Conservation (phyloP, 2,888 invertebrate species). For the Eubasilissa splendida region DNA sequence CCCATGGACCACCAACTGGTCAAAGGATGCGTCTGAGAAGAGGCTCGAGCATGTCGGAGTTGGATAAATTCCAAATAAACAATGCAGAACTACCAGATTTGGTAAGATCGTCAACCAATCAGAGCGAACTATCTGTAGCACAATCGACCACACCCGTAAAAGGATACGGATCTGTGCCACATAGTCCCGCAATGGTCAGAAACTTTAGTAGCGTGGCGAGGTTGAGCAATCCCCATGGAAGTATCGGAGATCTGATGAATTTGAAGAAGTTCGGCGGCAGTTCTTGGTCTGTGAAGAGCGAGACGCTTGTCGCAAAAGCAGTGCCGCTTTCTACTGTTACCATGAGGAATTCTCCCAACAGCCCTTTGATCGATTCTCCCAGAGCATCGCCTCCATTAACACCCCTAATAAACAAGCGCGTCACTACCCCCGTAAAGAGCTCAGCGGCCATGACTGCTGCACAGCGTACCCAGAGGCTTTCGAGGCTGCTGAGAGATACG, state of each 20-base stretch:
- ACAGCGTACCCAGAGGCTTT: slow-evolving; percentile 79
- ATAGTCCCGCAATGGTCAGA: slow-evolving; percentile 70
- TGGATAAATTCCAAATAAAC: slow-evolving; percentile 73
- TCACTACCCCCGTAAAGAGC: slow-evolving; percentile 51
- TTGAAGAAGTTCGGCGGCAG: slow-evolving; percentile 80
- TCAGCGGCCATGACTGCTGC: slow-evolving; percentile 77
- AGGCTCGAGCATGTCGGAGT: slow-evolving; percentile 81
- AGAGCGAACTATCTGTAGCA: slow-evolving; percentile 66
- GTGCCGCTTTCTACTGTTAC: slow-evolving; percentile 83
- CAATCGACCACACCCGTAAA: slow-evolving; percentile 62
- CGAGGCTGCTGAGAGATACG: slow-evolving; percentile 78
- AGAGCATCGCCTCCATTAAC: slow-evolving; percentile 38
- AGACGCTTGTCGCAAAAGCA: slow-evolving; percentile 79
- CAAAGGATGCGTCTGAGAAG: slow-evolving; percentile 75
- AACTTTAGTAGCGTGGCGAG: slow-evolving; percentile 65
- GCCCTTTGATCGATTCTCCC: slow-evolving; percentile 63
- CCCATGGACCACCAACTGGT: slow-evolving; percentile 56
- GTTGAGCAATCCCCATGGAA: slow-evolving; percentile 72
- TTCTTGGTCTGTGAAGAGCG: slow-evolving; percentile 81
- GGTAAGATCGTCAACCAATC: slow-evolving; percentile 67
- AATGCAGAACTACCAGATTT: slow-evolving; percentile 65
- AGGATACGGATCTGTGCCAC: slow-evolving; percentile 69
- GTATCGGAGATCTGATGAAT: slow-evolving; percentile 88
- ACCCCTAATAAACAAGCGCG: slow-evolving; percentile 20
- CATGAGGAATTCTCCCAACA: slow-evolving; percentile 66